Evolutionary conservation across 2,888 invertebrate species (phyloP).

Genomic region (Rotaria magnacalcarata): DNA sequence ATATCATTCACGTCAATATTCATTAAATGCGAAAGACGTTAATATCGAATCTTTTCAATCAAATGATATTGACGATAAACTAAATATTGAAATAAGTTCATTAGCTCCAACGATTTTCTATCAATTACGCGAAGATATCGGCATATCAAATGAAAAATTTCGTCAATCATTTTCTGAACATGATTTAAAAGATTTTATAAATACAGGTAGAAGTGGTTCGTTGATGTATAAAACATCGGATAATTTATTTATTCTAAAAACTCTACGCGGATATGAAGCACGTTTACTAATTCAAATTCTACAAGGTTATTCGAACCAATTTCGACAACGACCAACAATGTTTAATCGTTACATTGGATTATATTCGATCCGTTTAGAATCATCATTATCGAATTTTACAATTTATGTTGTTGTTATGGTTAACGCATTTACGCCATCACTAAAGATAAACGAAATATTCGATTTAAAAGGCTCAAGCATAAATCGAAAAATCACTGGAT

Average conservation of each 20-base stretch:
- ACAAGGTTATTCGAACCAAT: not conserved
- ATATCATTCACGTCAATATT: not conserved
- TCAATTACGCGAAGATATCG: not conserved
- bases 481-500: not conserved
- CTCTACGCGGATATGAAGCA: not conserved
- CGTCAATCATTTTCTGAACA: not conserved
- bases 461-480: not conserved
- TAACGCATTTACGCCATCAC: not conserved
- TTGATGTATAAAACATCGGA: constrained; percentile 1
- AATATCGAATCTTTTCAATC: not conserved
- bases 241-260: not conserved
- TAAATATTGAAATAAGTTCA: not conserved
- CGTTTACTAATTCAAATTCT: not conserved
- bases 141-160: not conserved
- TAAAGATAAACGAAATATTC: not conserved
- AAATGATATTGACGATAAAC: not conserved
- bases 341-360: constrained; percentile 11
- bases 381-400: not conserved
- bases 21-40: not conserved
- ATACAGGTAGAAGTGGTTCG: not conserved
- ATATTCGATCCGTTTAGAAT: not conserved
- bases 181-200: not conserved
- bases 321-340: not conserved
- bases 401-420: constrained; percentile 5
- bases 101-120: not conserved